Conservation (phyloP, 23 tunicate species). For the Clavelina lepadiformis region DNA sequence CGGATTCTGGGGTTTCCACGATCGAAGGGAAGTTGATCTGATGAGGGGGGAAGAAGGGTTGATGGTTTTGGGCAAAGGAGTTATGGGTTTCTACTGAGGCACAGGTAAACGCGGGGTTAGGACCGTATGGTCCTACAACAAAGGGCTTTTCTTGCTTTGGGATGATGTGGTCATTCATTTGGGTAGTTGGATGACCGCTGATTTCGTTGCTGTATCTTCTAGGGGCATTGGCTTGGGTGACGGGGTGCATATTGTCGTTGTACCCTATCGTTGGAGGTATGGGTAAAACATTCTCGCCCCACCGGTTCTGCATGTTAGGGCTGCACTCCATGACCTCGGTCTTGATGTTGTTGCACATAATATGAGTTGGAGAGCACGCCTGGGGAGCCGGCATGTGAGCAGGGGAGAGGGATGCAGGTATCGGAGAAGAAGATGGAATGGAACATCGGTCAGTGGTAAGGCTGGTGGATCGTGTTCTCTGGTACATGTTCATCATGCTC, state of each 20-base stretch:
- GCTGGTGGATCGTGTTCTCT: conserved; percentile 68
- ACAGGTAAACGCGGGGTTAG: background rate
- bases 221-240: background rate
- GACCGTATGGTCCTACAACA: conserved; percentile 19
- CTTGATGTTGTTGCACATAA: conserved; percentile 21
- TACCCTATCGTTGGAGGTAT: background rate
- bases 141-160: conserved; percentile 32
- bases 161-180: background rate
- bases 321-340: conserved; percentile 23
- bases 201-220: conserved; percentile 35
- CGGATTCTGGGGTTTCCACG: conserved; percentile 19
- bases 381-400: conserved; percentile 24
- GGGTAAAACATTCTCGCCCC: background rate
- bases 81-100: background rate
- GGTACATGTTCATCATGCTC: conserved; percentile 12
- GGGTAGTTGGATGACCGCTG: background rate
- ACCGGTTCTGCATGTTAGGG: background rate
- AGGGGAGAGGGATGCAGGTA: conserved; percentile 1
- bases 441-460: conserved; percentile 52
- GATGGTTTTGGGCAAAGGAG: conserved; percentile 17
- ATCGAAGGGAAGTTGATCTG: conserved; percentile 67
- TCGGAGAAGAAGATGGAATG: conserved; percentile 39
- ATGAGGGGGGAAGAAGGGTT: conserved; percentile 55
- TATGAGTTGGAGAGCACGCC: conserved; percentile 30
- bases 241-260: background rate